Base-by-base conservation (phyloP, 2,888 invertebrate species). In the Trypoxylon attenuatum region DNA sequence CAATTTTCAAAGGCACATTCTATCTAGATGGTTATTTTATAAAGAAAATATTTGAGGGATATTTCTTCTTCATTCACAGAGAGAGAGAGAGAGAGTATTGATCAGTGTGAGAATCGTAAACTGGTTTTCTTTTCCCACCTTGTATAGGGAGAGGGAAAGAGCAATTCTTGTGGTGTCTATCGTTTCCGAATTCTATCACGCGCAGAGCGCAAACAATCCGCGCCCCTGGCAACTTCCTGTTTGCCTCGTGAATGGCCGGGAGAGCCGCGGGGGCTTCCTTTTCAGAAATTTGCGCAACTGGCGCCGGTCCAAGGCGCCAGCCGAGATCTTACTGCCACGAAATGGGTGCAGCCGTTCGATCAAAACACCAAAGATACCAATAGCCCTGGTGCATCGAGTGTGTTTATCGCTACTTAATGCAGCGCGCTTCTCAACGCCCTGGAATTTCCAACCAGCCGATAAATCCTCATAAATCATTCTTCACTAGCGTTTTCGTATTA, bases 201-300 rank as follows among this genome's bases (percentile, higher is more conserved):
- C n/a, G n/a, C n/a, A n/a, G 15, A 22, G 16, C 13, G n/a, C 29
- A 51, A 66, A 62, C 51, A 54, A 57, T 62, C 55, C 22, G 2
- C 8, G 42, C 45, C 23, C 13, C 41, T 45, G 51, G 18, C 21
- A 39, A 21, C 49, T 71, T 69, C 58, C 58, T 55, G 66, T 64
- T 67, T 64, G 60, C 53, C 16, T 47, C 8, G 15, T 21, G 18
- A 33, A 43, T 59, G 38, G 5, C 22, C 15, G 8, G 1, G n/a
- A n/a, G n/a, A n/a, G n/a, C n/a, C n/a, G n/a, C 22, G 22, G 18
- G 4, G 41, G 39, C 0, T 21, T 13, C 22, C 27, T 45, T 58
- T 68, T 51, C 52, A 33, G 54, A 53, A 49, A 50, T 65, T 45
- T 46, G 56, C 53, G 50, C 56, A 45, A 54, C 61, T 61, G 61